These are phyloP conservation scores for Coptodon rendalli DNA, from an alignment of 2,113 vertebrate genomes.

Conservation along the genomic window DNA sequence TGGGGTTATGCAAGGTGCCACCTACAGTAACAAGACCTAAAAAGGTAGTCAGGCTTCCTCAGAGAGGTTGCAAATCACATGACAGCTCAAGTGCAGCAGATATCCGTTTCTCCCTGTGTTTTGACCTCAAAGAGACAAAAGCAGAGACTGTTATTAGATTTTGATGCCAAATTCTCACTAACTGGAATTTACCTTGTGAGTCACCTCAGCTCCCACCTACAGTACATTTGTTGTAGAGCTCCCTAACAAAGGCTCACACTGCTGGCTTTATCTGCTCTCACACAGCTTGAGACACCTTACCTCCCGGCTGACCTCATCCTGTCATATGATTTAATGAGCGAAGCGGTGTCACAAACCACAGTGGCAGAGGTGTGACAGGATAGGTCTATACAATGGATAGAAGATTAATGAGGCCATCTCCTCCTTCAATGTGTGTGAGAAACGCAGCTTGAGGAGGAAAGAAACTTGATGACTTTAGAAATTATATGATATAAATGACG, in stretches of 20 bases:
- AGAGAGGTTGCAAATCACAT: neutral
- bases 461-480: conserved; percentile 36
- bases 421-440: neutral
- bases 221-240: conserved; percentile 11
- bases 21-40: neutral
- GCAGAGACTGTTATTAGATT: conserved; percentile 8
- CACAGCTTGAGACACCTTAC: conserved; percentile 56
- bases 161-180: conserved; percentile 1
- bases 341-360: conserved; percentile 52
- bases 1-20: conserved; percentile 13
- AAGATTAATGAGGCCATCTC: conserved; percentile 70
- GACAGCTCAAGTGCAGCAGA: neutral
- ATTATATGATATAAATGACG: conserved; percentile 16
- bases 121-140: conserved; percentile 19
- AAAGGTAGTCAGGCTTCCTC: neutral
- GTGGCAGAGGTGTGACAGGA: conserved; percentile 44
- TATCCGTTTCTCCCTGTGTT: neutral
- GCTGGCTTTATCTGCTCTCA: conserved; percentile 49
- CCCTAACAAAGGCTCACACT: neutral
- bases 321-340: conserved; percentile 67
- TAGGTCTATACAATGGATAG: conserved; percentile 42
- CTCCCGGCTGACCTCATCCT: conserved; percentile 63
- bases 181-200: conserved; percentile 33
- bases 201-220: conserved; percentile 39
- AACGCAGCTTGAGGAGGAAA: neutral